Evolutionary conservation across 30 jellyfish, hydroid and myxozoan species (phyloP).

Genomic region (Pseudorhiza aurosa): DNA sequence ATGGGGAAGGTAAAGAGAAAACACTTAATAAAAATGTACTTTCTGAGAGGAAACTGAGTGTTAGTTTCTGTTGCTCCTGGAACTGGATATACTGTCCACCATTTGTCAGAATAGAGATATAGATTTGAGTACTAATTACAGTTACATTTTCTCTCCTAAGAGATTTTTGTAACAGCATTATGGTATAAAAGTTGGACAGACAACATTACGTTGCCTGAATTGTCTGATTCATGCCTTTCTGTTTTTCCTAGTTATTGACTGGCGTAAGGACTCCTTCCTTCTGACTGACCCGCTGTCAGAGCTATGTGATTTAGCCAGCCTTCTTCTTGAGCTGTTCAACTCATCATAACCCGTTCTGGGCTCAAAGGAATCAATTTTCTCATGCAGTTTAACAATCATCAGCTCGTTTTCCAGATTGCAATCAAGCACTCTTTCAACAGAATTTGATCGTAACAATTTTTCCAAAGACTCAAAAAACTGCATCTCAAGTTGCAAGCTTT

Average conservation of each 20-base stretch:
- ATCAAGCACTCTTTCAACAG: slow-evolving; percentile 61
- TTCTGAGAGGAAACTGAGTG: no score
- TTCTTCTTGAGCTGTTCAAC: neutral
- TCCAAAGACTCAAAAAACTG: slow-evolving; percentile 7
- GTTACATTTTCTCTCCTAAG: no score
- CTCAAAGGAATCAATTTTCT: slow-evolving; percentile 19
- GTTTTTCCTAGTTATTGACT: slow-evolving; percentile 11
- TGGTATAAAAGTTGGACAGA: no score
- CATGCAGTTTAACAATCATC: slow-evolving; percentile 40
- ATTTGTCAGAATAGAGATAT: no score
- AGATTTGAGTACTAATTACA: no score
- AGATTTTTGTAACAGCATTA: no score
- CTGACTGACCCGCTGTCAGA: neutral
- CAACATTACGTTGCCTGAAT: neutral
- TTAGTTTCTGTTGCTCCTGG: no score
- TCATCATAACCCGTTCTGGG: slow-evolving; percentile 13
- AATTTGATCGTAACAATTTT: slow-evolving; percentile 7
- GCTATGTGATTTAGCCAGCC: neutral
- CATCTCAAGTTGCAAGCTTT: neutral
- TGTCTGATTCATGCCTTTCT: neutral
- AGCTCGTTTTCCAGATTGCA: slow-evolving; percentile 47
- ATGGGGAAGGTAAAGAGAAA: no score
- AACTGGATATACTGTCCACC: no score
- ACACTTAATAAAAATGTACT: no score
- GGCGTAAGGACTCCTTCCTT: slow-evolving; percentile 4